phyloP scores from a whole-genome alignment of 2,888 invertebrate species.

The Rhodophaea formosa region DNA sequence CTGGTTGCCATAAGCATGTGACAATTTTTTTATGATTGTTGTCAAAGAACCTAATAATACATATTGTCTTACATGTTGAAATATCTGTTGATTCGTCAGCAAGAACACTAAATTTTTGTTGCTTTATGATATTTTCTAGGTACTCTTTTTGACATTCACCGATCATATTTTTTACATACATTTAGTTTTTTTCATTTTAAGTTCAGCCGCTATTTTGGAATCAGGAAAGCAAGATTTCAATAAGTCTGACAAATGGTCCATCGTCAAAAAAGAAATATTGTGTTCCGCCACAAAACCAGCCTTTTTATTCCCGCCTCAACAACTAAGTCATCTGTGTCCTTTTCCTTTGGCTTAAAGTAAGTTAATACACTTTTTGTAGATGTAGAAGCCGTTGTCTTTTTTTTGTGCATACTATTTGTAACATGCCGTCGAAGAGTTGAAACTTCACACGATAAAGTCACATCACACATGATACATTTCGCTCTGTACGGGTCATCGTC shows the following conservation, averaged over 20 bases:
- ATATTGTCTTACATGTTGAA: slow-evolving; percentile 3
- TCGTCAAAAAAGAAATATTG: slow-evolving; percentile 21
- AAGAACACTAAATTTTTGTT: slow-evolving; percentile 6
- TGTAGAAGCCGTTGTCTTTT: background rate
- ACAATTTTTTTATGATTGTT: slow-evolving; percentile 3
- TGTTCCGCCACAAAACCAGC: slow-evolving; percentile 25
- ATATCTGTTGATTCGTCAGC: slow-evolving; percentile 9
- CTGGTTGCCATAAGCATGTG: slow-evolving; percentile 5
- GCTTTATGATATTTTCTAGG: background rate
- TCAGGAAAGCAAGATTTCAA: slow-evolving; percentile 20
- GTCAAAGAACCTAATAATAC: slow-evolving; percentile 7
- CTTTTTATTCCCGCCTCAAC: slow-evolving; percentile 20
- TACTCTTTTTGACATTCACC: slow-evolving; percentile 5
- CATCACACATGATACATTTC: slow-evolving; percentile 18
- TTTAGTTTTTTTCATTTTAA: slow-evolving; percentile 1
- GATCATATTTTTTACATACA: slow-evolving; percentile 11
- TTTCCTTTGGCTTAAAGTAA: slow-evolving; percentile 4
- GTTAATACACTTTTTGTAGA: background rate
- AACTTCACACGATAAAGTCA: slow-evolving; percentile 19
- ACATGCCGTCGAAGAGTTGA: slow-evolving; percentile 20
- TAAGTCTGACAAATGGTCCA: slow-evolving; percentile 23
- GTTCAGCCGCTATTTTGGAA: slow-evolving; percentile 15
- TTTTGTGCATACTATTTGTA: slow-evolving; percentile 3
- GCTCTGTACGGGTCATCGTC: slow-evolving; percentile 20
- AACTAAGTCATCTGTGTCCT: slow-evolving; percentile 1